A percentile compares a stretch with the other conserved stretches of the same genome.
These are phyloP conservation scores for Endomychus coccineus DNA, from an alignment of 2,888 invertebrate genomes.

Conservation along the genomic window DNA sequence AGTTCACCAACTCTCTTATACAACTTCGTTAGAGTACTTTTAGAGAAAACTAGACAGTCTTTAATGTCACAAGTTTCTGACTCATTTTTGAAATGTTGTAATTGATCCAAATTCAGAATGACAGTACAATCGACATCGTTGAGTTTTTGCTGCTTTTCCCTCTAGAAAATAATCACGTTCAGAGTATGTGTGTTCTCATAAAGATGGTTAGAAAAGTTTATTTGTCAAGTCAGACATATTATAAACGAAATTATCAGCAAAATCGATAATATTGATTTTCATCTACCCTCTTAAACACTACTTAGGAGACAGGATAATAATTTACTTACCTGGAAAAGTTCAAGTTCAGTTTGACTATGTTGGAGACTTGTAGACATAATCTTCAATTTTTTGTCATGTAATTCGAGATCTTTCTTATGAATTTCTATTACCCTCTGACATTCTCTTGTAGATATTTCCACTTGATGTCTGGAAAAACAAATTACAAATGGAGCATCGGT, in stretches of 20 bases:
- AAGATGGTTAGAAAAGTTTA: no score
- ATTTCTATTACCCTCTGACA: conserved; percentile 51
- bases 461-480: conserved; percentile 38
- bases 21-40: conserved; percentile 49
- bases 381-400: conserved; percentile 51
- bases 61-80: conserved; percentile 41
- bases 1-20: conserved; percentile 57
- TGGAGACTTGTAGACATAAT: conserved; percentile 50
- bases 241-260: no score
- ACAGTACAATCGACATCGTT: conserved; percentile 69
- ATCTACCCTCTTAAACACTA: no score
- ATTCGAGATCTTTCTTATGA: conserved; percentile 52
- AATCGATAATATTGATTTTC: no score
- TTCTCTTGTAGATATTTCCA: conserved; percentile 56
- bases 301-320: no score
- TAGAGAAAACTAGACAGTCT: conserved; percentile 58
- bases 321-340: conserved; percentile 59
- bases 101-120: conserved; percentile 61
- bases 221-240: no score
- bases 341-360: conserved; percentile 51
- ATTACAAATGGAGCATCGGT: neutral
- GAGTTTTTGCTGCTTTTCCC: conserved; percentile 66
- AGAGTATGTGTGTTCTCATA: no score
- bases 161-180: no score
- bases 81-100: conserved; percentile 50